Evolutionary conservation across 2,113 vertebrate genomes (phyloP).

Genomic region (Muntiacus muntjak): DNA sequence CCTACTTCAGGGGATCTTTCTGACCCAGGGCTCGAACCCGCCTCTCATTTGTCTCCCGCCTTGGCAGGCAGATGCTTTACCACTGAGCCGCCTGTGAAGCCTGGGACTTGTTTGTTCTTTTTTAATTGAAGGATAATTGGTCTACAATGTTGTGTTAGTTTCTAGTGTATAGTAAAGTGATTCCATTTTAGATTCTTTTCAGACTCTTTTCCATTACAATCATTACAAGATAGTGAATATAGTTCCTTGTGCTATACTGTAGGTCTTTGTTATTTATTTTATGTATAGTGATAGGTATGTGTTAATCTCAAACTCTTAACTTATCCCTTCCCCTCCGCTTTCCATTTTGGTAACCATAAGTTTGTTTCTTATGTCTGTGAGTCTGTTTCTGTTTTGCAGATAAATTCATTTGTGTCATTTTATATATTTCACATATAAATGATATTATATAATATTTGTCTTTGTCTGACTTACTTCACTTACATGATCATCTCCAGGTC

Average conservation of each 20-base stretch:
- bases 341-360: neutral
- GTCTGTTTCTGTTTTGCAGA: neutral
- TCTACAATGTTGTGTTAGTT: neutral
- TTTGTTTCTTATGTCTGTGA: neutral
- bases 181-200: neutral
- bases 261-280: neutral
- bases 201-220: neutral
- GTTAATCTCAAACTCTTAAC: neutral
- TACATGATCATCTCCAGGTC: neutral
- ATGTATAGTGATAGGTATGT: too few relatives aligned
- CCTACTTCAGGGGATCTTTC: neutral
- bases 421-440: neutral
- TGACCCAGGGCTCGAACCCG: neutral
- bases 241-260: neutral
- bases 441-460: neutral
- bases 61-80: neutral
- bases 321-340: neutral
- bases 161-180: neutral
- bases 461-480: neutral
- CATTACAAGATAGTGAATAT: neutral
- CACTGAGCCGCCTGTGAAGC: neutral
- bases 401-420: neutral
- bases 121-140: neutral
- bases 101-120: neutral
- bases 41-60: neutral